A percentile compares a stretch with the other conserved stretches of the same genome.
Evolutionary conservation across 2,113 vertebrate genomes (phyloP).

Genomic region (Amblyornis subalaris): DNA sequence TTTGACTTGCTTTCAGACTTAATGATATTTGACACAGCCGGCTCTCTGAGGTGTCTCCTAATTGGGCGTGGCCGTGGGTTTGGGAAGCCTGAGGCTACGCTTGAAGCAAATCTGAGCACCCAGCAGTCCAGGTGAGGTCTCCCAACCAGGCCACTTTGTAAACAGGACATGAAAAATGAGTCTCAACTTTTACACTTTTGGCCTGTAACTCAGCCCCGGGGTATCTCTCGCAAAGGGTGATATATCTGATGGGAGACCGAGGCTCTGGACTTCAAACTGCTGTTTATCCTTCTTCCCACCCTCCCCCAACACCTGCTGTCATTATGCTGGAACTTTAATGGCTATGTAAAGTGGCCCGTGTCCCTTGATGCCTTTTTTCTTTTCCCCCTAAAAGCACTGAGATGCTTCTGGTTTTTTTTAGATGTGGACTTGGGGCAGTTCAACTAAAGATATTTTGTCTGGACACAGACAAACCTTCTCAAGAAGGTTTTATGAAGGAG

Average conservation of each 20-base stretch:
- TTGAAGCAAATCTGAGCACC: not conserved
- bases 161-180: conserved; percentile 20
- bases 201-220: not conserved
- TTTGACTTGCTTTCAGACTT: conserved; percentile 16
- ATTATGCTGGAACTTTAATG: not conserved
- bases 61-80: not conserved
- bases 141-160: not conserved
- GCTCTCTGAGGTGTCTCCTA: not conserved
- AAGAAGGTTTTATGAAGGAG: not conserved
- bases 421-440: not conserved
- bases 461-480: not conserved
- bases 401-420: not conserved
- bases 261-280: not conserved
- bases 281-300: not conserved
- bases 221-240: not conserved
- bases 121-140: not conserved
- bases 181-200: not conserved
- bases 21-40: not conserved
- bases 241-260: not conserved
- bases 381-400: not conserved
- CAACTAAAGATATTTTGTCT: not conserved
- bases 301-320: not conserved
- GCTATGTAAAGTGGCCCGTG: not conserved
- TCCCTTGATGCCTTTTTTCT: not conserved
- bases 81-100: not conserved